A percentile compares a stretch with the other conserved stretches of the same genome.
These are phyloP conservation scores for Zapus hudsonius DNA, from an alignment of 2,113 vertebrate genomes.

Conservation along the genomic window DNA sequence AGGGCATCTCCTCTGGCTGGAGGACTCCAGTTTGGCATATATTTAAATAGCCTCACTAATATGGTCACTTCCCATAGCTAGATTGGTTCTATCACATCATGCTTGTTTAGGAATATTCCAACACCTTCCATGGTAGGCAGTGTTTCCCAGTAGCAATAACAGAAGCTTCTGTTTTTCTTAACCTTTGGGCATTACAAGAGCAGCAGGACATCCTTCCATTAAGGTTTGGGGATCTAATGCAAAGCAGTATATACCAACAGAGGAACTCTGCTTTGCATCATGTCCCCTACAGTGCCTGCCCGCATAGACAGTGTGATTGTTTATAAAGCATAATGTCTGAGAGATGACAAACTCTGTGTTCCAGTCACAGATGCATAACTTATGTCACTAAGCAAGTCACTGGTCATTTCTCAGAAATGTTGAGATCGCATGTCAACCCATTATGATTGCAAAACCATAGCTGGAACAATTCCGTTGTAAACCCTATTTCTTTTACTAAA, in stretches of 20 bases:
- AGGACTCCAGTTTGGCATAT: background rate
- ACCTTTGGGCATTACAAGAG: background rate
- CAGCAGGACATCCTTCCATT: background rate
- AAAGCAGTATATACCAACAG: background rate
- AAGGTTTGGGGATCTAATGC: background rate
- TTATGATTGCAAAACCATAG: background rate
- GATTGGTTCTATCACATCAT: background rate
- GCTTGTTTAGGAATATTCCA: background rate
- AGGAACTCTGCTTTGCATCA: background rate
- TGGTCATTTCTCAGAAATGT: background rate
- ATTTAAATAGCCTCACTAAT: background rate
- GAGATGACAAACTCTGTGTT: background rate
- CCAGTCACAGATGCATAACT: background rate
- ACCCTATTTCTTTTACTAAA: constrained; percentile 35
- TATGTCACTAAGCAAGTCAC: background rate
- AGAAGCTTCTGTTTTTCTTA: background rate
- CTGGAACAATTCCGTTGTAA: background rate
- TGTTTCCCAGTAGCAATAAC: background rate
- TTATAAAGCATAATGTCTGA: background rate
- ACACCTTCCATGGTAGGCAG: background rate
- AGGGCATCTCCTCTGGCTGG: background rate
- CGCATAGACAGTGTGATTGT: background rate
- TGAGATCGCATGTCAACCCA: background rate
- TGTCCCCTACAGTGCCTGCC: background rate
- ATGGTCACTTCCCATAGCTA: background rate